These are phyloP conservation scores for Taphrorychus bicolor DNA, from an alignment of 2,888 invertebrate genomes.

Conservation along the genomic window DNA sequence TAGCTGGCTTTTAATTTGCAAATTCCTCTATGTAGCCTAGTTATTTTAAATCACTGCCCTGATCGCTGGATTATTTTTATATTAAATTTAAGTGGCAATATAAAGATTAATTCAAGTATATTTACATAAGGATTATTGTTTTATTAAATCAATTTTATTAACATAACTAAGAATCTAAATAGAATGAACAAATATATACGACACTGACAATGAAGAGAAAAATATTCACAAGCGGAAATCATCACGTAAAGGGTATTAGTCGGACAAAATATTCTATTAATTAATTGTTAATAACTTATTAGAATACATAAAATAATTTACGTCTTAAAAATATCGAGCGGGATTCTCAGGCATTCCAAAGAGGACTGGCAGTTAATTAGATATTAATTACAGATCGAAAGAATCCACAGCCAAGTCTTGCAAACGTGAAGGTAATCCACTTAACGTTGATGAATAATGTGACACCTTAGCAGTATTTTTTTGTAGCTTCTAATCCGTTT, in stretches of 20 bases:
- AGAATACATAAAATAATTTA: not conserved
- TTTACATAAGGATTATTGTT: not conserved
- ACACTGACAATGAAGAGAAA: no score
- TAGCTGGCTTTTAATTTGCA: constrained; percentile 4
- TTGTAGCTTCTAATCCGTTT: no score
- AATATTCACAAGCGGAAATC: no score
- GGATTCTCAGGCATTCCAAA: not conserved
- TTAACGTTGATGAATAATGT: not conserved
- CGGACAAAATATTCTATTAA: no score
- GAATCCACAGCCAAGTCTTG: not conserved
- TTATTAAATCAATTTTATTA: no score
- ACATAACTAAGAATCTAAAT: no score
- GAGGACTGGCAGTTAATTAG: not conserved
- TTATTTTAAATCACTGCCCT: not conserved
- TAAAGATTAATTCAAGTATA: not conserved
- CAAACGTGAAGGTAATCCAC: constrained; percentile 1
- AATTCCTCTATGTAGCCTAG: constrained; percentile 1
- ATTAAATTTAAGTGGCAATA: not conserved
- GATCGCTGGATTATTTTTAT: not conserved
- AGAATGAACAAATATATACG: no score
- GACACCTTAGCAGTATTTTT: no score
- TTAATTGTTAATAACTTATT: no score
- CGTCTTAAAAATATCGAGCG: not conserved
- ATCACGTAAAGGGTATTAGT: no score
- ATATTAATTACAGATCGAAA: not conserved